Base-by-base conservation (phyloP, 64 coral and sea anemone genomes). In the Acropora yongei region DNA sequence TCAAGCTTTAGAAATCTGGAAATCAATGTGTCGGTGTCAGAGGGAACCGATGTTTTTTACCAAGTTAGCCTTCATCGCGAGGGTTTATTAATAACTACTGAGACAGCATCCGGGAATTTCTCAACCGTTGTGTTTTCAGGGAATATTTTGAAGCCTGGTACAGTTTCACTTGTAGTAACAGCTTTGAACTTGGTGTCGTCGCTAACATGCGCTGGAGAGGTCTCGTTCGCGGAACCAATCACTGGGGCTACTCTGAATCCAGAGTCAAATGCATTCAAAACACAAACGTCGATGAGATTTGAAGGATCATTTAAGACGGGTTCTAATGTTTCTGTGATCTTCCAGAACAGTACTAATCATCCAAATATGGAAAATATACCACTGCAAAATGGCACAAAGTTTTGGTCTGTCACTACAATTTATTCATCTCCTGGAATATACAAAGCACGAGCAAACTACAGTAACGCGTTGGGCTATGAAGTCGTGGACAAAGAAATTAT, bases 1-100 rank as follows among this genome's bases (percentile, higher is more conserved):
- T 72, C 82, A 11, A 47, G 16, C 11, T 17, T 4, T 48, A 16
- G 49, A 47, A 63, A 85, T 10, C 4, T 85, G 66, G 8, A 11
- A 19, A 71, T 85, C 2, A 85, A 85, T 42, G 44, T 85, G 17
- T 85, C 82, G 47, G 61, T 85, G 3, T 3, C 45, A 40, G 43
- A 85, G 18, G 82, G 82, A 12, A 85, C 63, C 14, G 44, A 85
- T 71, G 82, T 85, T 10, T 7, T 13, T 1, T 85, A 85, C 68
- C 4, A 50, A 14, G 41, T 68, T 45, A 6, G 2, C 1, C 58
- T 83, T 66, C 1, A 6, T 49, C 1, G 2, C 0, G 51, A 81
- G 1, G 19, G 8, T 13, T 20, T 4, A 10, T 48, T 16, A 48
- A 4, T 18, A 3, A 45, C 12, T 8, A 48, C 16, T 18, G 3